Evolutionary conservation across 2,113 vertebrate species (phyloP).

Genomic region (Spea multiplicata): DNA sequence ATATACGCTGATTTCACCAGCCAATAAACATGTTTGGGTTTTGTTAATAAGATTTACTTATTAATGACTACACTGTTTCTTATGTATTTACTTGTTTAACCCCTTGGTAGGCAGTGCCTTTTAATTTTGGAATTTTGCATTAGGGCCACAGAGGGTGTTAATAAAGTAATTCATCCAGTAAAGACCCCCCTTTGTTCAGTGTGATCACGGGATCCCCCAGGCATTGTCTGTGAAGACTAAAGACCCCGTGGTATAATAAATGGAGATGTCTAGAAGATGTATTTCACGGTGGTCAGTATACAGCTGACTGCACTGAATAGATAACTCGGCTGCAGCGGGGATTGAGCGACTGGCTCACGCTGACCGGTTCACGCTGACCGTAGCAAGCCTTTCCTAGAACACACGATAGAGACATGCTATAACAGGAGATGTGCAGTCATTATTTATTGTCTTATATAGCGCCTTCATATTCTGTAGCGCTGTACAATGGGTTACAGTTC

Average conservation of each 20-base stretch:
- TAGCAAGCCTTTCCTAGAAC: not conserved
- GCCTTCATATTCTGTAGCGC: no score
- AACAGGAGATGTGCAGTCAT: not conserved
- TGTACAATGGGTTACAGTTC: no score
- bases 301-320: not conserved
- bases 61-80: no score
- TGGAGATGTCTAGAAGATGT: not conserved
- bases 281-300: conserved; percentile 1
- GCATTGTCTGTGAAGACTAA: not conserved
- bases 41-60: no score
- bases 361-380: not conserved
- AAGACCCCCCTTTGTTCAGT: not conserved
- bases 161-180: no score
- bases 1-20: no score
- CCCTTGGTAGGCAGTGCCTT: no score
- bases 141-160: no score
- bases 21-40: no score
- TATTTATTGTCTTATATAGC: not conserved
- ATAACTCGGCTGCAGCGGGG: not conserved
- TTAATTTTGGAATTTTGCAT: no score
- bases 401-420: not conserved
- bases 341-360: conserved; percentile 10
- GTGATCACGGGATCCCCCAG: not conserved
- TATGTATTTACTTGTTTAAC: no score
- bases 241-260: not conserved